Evolutionary conservation across 2,888 invertebrate genomes (phyloP).

Genomic region (Sphecodes monilicornis): DNA sequence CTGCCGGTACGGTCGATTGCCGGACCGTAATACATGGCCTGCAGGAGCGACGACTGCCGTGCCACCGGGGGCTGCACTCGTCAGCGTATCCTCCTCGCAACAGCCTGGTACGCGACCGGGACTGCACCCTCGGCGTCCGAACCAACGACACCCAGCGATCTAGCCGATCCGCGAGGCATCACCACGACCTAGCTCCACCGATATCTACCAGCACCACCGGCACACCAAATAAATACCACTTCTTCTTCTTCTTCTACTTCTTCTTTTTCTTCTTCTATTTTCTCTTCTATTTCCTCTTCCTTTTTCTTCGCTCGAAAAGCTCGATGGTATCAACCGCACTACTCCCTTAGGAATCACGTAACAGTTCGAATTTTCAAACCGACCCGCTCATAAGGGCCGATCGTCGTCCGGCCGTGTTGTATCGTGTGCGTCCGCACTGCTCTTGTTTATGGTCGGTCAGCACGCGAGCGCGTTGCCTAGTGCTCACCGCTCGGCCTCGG

Average conservation of each 20-base stretch:
- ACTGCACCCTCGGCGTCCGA: slow-evolving; percentile 71
- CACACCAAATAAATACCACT: slow-evolving; percentile 62
- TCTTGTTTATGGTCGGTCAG: slow-evolving; percentile 22
- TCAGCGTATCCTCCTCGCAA: slow-evolving; percentile 80
- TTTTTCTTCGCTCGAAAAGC: background rate
- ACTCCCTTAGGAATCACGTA: background rate
- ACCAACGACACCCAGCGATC: slow-evolving; percentile 74
- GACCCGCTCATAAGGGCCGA: background rate
- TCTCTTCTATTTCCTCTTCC: background rate
- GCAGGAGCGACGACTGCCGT: slow-evolving; percentile 76
- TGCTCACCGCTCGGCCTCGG: background rate
- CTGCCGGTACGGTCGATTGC: slow-evolving; percentile 72
- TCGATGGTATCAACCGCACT: background rate
- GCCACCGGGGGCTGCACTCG: slow-evolving; percentile 81
- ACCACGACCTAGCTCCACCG: slow-evolving; percentile 72
- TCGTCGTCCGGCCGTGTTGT: background rate
- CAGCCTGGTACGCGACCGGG: slow-evolving; percentile 54
- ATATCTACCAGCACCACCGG: slow-evolving; percentile 47
- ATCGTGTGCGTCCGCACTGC: slow-evolving; percentile 9
- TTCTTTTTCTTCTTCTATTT: background rate
- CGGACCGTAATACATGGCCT: slow-evolving; percentile 76
- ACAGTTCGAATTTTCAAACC: slow-evolving; percentile 6
- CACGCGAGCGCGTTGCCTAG: slow-evolving; percentile 20
- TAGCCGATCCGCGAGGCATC: slow-evolving; percentile 76
- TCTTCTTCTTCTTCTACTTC: slow-evolving; percentile 5